These are phyloP conservation scores for Perdita meconis DNA, from an alignment of 2,888 invertebrate species.

Conservation along the genomic window DNA sequence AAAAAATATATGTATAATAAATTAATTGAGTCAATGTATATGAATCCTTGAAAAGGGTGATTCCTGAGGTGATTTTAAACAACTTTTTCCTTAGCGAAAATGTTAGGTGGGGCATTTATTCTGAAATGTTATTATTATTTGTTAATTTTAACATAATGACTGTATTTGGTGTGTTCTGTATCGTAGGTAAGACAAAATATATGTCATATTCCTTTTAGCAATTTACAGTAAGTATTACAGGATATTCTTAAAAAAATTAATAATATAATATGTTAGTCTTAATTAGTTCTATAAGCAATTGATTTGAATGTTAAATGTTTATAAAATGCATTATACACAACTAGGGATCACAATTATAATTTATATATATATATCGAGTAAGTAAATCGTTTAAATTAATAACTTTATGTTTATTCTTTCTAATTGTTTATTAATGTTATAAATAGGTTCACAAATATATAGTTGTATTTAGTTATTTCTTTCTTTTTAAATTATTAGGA, in stretches of 20 bases:
- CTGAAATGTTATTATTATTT: slow-evolving; percentile 18
- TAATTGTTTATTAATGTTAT: neutral
- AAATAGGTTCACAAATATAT: neutral
- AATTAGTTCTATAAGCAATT: neutral
- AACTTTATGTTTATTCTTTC: neutral
- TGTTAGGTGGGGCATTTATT: too few relatives aligned
- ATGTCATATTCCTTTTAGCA: slow-evolving; percentile 25
- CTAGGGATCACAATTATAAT: neutral
- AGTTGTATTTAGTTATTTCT: neutral
- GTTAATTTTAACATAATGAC: slow-evolving; percentile 27
- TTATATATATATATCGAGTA: slow-evolving; percentile 15
- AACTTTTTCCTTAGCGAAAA: too few relatives aligned
- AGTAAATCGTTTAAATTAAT: slow-evolving; percentile 1
- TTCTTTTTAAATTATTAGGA: neutral
- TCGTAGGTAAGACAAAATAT: slow-evolving; percentile 22
- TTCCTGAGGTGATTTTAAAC: too few relatives aligned
- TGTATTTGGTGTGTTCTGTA: slow-evolving; percentile 41
- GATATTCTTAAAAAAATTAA: slow-evolving; percentile 9
- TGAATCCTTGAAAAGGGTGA: too few relatives aligned
- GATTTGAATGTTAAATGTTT: slow-evolving; percentile 4
- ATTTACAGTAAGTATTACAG: slow-evolving; percentile 43
- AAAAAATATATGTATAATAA: neutral
- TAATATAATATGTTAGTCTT: neutral
- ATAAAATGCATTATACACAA: neutral
- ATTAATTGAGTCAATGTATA: too few relatives aligned